Conservation (phyloP, 1,140 invertebrate species). For the Drosophila serrata region DNA sequence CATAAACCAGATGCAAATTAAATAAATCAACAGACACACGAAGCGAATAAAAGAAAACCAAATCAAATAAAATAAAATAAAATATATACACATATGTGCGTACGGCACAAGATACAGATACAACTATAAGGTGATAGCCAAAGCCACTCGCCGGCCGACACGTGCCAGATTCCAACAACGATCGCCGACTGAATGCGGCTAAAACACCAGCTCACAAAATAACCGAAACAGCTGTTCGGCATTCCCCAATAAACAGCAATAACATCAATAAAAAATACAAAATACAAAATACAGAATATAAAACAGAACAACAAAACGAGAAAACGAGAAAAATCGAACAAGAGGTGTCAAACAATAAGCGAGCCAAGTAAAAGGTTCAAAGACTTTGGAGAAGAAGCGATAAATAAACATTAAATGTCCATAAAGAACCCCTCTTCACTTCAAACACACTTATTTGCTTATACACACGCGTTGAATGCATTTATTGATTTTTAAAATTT, state of each 20-base stretch:
- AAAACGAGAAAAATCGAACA: slow-evolving; percentile 22
- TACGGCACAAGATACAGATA: slow-evolving; percentile 38
- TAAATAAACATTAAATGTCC: slow-evolving; percentile 39
- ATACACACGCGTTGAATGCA: slow-evolving; percentile 14
- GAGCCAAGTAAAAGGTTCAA: slow-evolving; percentile 27
- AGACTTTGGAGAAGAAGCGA: slow-evolving; percentile 25
- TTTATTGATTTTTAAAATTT: slow-evolving; percentile 15
- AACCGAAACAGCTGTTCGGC: slow-evolving; percentile 61
- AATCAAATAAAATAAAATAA: neutral
- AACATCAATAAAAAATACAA: slow-evolving; percentile 50
- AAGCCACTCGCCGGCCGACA: slow-evolving; percentile 39
- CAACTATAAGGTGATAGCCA: slow-evolving; percentile 17
- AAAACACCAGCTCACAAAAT: slow-evolving; percentile 13
- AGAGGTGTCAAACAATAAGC: slow-evolving; percentile 66
- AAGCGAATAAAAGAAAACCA: slow-evolving; percentile 28
- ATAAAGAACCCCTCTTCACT: slow-evolving; percentile 27
- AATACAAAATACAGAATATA: too few species aligned
- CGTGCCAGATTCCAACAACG: slow-evolving; percentile 52
- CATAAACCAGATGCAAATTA: slow-evolving; percentile 70
- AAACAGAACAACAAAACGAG: slow-evolving; percentile 26
- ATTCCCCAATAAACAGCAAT: slow-evolving; percentile 49
- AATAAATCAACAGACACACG: slow-evolving; percentile 45
- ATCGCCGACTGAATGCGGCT: slow-evolving; percentile 1
- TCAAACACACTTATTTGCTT: slow-evolving; percentile 9
- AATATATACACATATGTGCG: slow-evolving; percentile 10